Evolutionary conservation across 2,797 vertebrate genomes (phyloP).

Genomic region (Apodemus agrarius): DNA sequence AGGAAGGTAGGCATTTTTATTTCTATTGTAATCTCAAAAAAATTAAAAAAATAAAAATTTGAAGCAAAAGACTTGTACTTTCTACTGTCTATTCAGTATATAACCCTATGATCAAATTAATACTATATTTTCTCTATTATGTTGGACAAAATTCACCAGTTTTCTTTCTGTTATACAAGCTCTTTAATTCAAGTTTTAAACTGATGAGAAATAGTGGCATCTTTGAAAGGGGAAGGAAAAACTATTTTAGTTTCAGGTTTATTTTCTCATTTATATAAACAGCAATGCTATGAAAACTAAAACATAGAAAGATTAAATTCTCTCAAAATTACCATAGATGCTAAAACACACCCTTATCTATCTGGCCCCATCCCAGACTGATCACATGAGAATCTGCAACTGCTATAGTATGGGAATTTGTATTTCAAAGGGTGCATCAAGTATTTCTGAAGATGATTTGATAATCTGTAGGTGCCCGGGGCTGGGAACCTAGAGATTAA

Average conservation of each 20-base stretch:
- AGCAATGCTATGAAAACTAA: background rate
- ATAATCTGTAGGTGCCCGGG: too few species aligned
- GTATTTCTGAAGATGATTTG: background rate
- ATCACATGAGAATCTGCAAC: background rate
- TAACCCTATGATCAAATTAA: background rate
- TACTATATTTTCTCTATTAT: background rate
- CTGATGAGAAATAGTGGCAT: background rate
- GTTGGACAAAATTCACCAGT: background rate
- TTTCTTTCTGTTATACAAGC: background rate
- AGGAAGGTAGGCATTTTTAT: background rate
- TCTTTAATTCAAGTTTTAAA: slow-evolving; percentile 10
- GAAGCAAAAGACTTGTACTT: background rate
- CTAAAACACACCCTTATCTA: background rate
- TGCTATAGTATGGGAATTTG: background rate
- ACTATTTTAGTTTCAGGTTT: background rate
- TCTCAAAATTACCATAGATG: background rate
- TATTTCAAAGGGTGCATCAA: background rate
- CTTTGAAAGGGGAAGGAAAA: background rate
- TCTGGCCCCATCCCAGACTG: background rate
- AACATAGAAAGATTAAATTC: background rate
- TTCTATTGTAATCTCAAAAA: background rate
- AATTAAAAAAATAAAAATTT: background rate
- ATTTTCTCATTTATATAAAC: background rate
- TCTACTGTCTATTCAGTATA: background rate
- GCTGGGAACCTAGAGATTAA: background rate